Evolutionary conservation across 2,797 vertebrate genomes (phyloP).

Genomic region (Coccyzus lansbergi): DNA sequence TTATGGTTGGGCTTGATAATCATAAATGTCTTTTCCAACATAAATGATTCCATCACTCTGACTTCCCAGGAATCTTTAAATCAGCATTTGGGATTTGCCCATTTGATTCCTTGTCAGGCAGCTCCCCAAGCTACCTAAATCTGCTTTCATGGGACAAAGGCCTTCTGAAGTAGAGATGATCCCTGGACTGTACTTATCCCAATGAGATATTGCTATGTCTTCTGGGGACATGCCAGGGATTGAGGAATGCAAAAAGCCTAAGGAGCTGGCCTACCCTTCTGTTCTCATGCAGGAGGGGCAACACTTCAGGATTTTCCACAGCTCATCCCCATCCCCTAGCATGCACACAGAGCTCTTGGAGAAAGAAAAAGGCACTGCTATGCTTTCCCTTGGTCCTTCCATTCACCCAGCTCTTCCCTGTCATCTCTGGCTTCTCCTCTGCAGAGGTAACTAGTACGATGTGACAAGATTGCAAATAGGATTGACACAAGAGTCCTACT

Average conservation of each 20-base stretch:
- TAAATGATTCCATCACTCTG: too few species aligned
- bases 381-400: background rate
- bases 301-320: background rate
- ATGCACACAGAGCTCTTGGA: background rate
- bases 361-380: background rate
- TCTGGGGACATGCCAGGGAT: background rate
- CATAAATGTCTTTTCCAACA: too few species aligned
- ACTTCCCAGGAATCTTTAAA: background rate
- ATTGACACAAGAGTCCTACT: background rate
- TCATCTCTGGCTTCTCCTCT: background rate
- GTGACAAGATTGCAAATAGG: background rate
- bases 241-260: rapidly evolving
- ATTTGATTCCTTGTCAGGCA: background rate
- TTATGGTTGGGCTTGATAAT: too few species aligned
- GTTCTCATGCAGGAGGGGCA: rapidly evolving
- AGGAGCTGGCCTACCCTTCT: background rate
- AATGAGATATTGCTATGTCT: background rate
- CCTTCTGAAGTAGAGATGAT: background rate
- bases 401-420: background rate
- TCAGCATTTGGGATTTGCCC: background rate
- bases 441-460: background rate
- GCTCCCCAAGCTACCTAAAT: background rate
- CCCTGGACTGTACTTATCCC: background rate
- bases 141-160: background rate
- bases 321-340: background rate